phyloP scores from a whole-genome alignment of 2,888 invertebrate genomes.

The Tiliacea aurago region DNA sequence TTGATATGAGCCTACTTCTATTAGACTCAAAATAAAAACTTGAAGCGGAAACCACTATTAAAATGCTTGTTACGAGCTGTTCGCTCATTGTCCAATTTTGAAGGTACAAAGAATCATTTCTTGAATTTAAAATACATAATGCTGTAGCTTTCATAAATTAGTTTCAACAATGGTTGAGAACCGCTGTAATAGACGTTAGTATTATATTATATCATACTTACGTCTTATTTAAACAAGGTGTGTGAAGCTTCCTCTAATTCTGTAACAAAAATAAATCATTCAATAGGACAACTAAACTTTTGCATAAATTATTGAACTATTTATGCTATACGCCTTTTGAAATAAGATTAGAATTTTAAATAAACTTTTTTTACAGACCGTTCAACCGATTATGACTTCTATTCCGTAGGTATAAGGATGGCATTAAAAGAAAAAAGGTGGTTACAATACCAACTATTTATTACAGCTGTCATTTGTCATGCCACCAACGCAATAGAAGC shows the following conservation, averaged over 20 bases:
- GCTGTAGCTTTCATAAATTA: neutral
- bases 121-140: neutral
- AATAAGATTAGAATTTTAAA: no score
- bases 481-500: no score
- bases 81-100: neutral
- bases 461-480: no score
- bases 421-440: no score
- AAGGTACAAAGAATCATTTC: no score
- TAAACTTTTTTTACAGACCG: no score
- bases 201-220: slow-evolving; percentile 25
- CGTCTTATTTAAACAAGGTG: slow-evolving; percentile 30
- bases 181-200: slow-evolving; percentile 30
- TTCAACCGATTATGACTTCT: no score
- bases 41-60: neutral
- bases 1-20: neutral
- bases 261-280: neutral
- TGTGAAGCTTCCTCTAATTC: slow-evolving; percentile 14
- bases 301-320: neutral
- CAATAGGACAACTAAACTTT: neutral
- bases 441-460: no score
- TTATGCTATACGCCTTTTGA: no score
- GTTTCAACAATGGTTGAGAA: slow-evolving; percentile 39
- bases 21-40: neutral
- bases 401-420: no score
- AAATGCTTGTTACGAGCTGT: neutral